These are phyloP conservation scores for Drosophila virilis DNA, from an alignment of 1,140 invertebrate genomes.

Conservation along the genomic window DNA sequence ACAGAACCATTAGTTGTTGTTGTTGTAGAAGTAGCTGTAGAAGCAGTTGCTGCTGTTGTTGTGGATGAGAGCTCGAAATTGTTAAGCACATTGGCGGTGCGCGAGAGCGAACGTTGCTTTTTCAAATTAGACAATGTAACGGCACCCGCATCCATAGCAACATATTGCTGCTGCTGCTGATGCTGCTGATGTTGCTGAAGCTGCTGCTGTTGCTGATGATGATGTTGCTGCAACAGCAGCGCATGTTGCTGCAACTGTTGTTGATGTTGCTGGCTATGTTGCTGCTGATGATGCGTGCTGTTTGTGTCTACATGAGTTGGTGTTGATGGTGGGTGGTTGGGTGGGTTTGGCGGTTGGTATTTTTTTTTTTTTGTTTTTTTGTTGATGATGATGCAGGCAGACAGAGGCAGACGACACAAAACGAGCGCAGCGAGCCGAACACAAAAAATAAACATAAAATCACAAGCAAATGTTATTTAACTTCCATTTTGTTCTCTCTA, in stretches of 20 bases:
- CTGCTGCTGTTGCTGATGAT: constrained; percentile 85
- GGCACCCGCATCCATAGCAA: constrained; percentile 66
- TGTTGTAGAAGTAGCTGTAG: constrained; percentile 28
- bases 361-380: constrained; percentile 31
- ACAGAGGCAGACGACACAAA: constrained; percentile 63
- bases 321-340: constrained; percentile 20
- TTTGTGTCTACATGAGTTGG: constrained; percentile 70
- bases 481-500: constrained; percentile 28
- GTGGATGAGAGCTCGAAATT: constrained; percentile 72
- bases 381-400: constrained; percentile 56
- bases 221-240: constrained; percentile 62
- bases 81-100: constrained; percentile 86
- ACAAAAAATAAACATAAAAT: constrained; percentile 60
- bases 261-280: constrained; percentile 44
- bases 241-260: constrained; percentile 63
- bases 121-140: constrained; percentile 94
- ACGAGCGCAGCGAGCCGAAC: constrained; percentile 57
- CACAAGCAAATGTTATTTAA: constrained; percentile 78
- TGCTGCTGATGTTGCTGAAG: constrained; percentile 85
- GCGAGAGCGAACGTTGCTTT: constrained; percentile 93
- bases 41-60: constrained; percentile 42
- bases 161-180: constrained; percentile 76
- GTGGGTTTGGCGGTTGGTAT: constrained; percentile 16
- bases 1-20: constrained; percentile 82
- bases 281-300: constrained; percentile 69